Evolutionary conservation across 2,113 vertebrate species (phyloP).

Genomic region (Butorides virescens): DNA sequence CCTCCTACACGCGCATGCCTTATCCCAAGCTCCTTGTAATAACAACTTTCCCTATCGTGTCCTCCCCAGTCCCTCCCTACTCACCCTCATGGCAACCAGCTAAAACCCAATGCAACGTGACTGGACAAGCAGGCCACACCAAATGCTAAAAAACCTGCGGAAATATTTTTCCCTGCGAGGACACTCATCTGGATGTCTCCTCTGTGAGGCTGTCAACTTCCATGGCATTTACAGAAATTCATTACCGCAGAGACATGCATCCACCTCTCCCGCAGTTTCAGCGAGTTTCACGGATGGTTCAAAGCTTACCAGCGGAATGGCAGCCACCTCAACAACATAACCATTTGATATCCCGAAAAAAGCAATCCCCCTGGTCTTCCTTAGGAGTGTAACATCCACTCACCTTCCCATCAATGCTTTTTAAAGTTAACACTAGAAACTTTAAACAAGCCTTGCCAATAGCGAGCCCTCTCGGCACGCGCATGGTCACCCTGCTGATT

Average conservation of each 20-base stretch:
- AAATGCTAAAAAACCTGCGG: accelerated
- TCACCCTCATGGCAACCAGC: neutral
- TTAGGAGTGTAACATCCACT: neutral
- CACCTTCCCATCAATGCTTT: neutral
- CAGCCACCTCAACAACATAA: neutral
- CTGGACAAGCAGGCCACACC: neutral
- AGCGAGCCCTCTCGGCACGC: neutral
- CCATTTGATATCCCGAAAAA: accelerated
- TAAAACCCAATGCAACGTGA: neutral
- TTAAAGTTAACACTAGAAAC: neutral
- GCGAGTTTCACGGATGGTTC: neutral
- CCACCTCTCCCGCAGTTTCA: neutral
- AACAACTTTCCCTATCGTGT: neutral
- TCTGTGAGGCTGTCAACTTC: neutral
- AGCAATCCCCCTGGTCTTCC: too few species aligned
- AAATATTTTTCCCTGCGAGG: neutral
- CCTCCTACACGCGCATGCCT: accelerated
- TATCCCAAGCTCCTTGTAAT: accelerated
- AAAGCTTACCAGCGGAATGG: neutral
- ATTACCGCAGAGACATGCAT: accelerated
- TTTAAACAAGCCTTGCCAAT: neutral
- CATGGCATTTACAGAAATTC: neutral
- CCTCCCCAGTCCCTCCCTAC: neutral
- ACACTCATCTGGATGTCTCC: neutral
- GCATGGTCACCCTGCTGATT: neutral